phyloP scores from a whole-genome alignment of 2,113 vertebrate genomes.

The Galeopterus variegatus region DNA sequence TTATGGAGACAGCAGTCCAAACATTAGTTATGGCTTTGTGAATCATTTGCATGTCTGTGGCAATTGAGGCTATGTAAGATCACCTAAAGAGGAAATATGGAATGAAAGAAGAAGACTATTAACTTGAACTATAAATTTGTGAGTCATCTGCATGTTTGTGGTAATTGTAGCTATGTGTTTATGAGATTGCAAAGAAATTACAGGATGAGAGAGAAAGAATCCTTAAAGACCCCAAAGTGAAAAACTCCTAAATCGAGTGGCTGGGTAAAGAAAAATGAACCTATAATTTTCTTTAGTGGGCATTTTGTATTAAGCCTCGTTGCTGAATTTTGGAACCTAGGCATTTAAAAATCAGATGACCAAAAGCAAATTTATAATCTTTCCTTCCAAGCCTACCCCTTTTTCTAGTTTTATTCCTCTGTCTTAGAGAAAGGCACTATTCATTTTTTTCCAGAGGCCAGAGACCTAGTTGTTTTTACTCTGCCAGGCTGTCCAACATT shows the following conservation, averaged over 20 bases:
- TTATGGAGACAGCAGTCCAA: neutral
- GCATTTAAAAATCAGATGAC: neutral
- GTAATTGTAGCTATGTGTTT: neutral
- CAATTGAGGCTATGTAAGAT: neutral
- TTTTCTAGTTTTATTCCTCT: neutral
- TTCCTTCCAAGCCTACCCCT: neutral
- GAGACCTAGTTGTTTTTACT: neutral
- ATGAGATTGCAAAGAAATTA: constrained; percentile 41
- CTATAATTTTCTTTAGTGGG: neutral
- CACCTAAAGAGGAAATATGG: neutral
- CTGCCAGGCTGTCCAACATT: neutral
- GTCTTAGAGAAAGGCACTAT: neutral
- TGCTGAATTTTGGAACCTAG: neutral
- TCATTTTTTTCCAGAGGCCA: neutral
- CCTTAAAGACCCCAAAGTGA: neutral
- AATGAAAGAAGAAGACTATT: constrained; percentile 42
- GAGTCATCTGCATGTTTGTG: constrained; percentile 17
- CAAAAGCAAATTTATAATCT: neutral
- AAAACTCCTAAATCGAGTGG: neutral
- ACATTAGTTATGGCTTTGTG: neutral
- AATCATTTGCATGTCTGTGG: neutral
- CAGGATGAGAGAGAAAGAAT: neutral
- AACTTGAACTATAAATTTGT: constrained; percentile 16
- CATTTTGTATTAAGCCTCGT: neutral
- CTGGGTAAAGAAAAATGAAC: neutral